Evolutionary conservation across 2,797 vertebrate species (phyloP).

Genomic region (Cynodonichthys magdalenae): DNA sequence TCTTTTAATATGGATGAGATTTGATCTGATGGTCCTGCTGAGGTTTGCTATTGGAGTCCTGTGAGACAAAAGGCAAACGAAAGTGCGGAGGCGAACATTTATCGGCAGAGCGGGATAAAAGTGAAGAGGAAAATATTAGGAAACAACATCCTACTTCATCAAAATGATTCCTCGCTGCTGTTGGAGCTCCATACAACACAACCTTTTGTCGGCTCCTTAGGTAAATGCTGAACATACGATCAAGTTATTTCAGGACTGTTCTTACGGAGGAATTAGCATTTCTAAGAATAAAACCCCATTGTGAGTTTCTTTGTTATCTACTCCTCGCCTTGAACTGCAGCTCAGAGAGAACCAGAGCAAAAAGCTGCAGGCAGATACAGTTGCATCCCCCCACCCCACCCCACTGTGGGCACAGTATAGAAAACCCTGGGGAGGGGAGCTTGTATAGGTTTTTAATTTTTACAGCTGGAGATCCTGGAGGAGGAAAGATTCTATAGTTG

Average conservation of each 20-base stretch:
- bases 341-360: slow-evolving; percentile 62
- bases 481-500: slow-evolving; percentile 29
- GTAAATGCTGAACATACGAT: slow-evolving; percentile 22
- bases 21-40: slow-evolving; percentile 35
- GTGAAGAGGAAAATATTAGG: background rate
- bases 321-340: slow-evolving; percentile 51
- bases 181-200: background rate
- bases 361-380: slow-evolving; percentile 60
- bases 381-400: background rate
- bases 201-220: background rate
- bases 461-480: slow-evolving; percentile 43
- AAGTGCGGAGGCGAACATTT: slow-evolving; percentile 14
- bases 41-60: slow-evolving; percentile 13
- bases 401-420: slow-evolving; percentile 39
- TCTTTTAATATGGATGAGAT: slow-evolving; percentile 46
- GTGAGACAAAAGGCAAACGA: slow-evolving; percentile 14
- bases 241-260: slow-evolving; percentile 35
- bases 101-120: slow-evolving; percentile 10
- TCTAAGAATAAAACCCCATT: slow-evolving; percentile 65
- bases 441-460: slow-evolving; percentile 17
- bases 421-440: slow-evolving; percentile 43
- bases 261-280: slow-evolving; percentile 57
- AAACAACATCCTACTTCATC: background rate
- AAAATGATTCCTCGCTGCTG: background rate
- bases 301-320: slow-evolving; percentile 62